Conservation (phyloP, 2,113 vertebrate species). For the Upupa epops region DNA sequence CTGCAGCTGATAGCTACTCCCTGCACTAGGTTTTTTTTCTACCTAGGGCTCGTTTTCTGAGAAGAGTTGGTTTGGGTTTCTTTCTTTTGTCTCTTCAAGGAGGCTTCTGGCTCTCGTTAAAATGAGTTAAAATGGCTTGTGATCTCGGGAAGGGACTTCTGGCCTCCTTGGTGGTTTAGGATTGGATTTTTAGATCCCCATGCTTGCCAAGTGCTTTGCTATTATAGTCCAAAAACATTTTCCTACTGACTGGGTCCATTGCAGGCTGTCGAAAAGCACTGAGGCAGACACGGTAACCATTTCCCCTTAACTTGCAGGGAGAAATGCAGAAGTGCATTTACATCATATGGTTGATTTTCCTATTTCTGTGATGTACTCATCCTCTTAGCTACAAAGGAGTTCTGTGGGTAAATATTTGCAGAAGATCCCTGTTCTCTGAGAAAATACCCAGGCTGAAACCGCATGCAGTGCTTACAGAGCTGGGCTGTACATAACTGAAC, state of each 20-base stretch:
- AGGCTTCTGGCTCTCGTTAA: not conserved
- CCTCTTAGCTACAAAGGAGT: not conserved
- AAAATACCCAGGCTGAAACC: not conserved
- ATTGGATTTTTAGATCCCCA: not conserved
- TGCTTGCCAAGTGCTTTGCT: not conserved
- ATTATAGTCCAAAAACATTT: not conserved
- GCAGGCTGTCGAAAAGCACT: not conserved
- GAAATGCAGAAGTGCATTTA: not conserved
- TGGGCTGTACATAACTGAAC: not conserved
- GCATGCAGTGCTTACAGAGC: not conserved
- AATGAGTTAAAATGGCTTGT: not conserved
- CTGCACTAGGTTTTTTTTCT: not conserved
- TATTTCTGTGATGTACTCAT: not conserved
- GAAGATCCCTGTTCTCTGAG: not conserved
- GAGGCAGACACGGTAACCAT: not conserved
- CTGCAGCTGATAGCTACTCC: not conserved
- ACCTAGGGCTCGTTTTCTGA: not conserved
- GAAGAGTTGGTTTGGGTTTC: not conserved
- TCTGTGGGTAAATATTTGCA: not conserved
- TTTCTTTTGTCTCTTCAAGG: not conserved
- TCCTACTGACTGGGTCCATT: not conserved
- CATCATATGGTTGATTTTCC: not conserved
- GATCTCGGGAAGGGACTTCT: not conserved
- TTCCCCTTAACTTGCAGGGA: not conserved
- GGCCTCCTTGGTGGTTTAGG: not conserved